Evolutionary conservation across 2,888 invertebrate species (phyloP).

Genomic region (Amphipyra tragopoginis): DNA sequence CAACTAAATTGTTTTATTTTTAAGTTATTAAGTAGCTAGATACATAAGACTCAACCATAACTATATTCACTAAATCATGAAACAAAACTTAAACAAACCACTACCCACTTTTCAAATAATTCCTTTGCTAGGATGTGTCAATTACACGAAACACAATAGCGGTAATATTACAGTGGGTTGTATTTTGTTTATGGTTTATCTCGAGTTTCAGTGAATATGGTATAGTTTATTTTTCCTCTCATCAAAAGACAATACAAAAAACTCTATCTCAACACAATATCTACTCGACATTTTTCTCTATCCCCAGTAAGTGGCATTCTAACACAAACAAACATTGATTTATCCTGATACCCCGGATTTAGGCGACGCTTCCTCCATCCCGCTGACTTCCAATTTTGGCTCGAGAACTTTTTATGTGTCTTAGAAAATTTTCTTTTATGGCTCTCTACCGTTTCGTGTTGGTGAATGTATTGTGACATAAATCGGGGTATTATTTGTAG

Average conservation of each 20-base stretch:
- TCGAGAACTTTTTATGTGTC: slow-evolving; percentile 85
- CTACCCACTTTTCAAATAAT: too few relatives aligned
- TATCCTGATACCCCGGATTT: slow-evolving; percentile 88
- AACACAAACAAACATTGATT: slow-evolving; percentile 87
- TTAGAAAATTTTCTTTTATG: slow-evolving; percentile 85
- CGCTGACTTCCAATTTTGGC: slow-evolving; percentile 84
- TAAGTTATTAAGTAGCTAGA: too few relatives aligned
- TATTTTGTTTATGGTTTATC: too few relatives aligned
- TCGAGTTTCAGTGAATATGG: too few relatives aligned
- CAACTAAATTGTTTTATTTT: too few relatives aligned
- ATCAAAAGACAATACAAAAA: slow-evolving; percentile 5
- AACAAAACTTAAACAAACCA: too few relatives aligned
- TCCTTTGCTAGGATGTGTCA: too few relatives aligned
- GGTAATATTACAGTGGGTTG: too few relatives aligned
- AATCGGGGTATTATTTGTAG: slow-evolving; percentile 55
- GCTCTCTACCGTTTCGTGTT: slow-evolving; percentile 54
- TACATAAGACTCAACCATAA: too few relatives aligned
- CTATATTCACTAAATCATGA: too few relatives aligned
- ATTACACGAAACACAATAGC: too few relatives aligned
- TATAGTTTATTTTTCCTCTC: too few relatives aligned
- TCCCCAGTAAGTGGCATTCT: slow-evolving; percentile 80
- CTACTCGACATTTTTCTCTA: slow-evolving; percentile 69
- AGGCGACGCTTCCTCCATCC: slow-evolving; percentile 68
- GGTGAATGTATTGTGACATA: slow-evolving; percentile 62
- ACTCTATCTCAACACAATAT: not conserved